Evolutionary conservation across 2,113 vertebrate genomes (phyloP), one percentile per base, ranked within the genome.

Genomic region (Micronycteris hirsuta): DNA sequence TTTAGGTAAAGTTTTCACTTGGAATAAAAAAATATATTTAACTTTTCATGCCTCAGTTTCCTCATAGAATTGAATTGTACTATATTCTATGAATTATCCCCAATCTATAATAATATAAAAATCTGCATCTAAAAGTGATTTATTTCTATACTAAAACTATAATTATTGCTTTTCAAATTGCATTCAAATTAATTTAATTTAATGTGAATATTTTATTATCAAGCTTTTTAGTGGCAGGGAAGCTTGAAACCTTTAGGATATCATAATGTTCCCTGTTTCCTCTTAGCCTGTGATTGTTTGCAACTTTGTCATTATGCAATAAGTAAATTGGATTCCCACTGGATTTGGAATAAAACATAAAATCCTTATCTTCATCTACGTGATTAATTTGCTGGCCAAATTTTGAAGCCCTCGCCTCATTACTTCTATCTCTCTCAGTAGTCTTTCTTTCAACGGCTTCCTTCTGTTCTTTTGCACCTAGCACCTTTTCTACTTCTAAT

Each of bases 381-480:
- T 43, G 7, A 54, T 28, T 52, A 36, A 88, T 65, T 52, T 87
- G 0, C 12, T 38, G 2, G 49, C 13, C 10, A 49, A 0, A 38
- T 83, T 86, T 38, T 0, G 0, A 47, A 71, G 3, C 5, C 4
- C 31, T 7, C 1, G 4, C 2, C 1, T 85, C n/a, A 4, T 9
- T 19, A 4, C 43, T 86, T 56, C 7, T 16, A n/a, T 24, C 12
- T 41, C 1, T 20, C 4, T 52, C n/a, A 5, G 4, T n/a, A 49
- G 31, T 15, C 47, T 94, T 84, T 33, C 11, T 70, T 45, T 70
- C 28, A 83, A 28, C 47, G 31, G 5, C n/a, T 89, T 67, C 11
- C 28, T 73, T 73, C 20, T 78, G 8, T 33, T 45, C 24, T 36
- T 20, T 16, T 19, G 4, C 26, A 33, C 0, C 20, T 63, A 71